Base-by-base conservation (phyloP, 2,888 invertebrate species). In the Agriopis aurantiaria region DNA sequence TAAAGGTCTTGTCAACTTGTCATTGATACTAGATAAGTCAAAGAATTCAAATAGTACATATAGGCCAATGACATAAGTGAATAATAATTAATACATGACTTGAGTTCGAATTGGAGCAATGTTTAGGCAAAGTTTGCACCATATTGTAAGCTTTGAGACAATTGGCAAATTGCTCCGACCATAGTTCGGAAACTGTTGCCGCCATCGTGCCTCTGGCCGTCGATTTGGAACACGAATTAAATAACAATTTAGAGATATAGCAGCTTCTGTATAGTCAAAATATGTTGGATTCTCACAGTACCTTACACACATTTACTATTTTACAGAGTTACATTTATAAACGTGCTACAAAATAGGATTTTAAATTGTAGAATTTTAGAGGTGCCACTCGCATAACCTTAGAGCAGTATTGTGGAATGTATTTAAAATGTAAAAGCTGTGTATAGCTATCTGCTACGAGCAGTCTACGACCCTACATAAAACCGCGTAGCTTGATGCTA, bases 161-260 rank as follows among this genome's bases (percentile, higher is more conserved):
- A 65, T 61, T 65, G 65, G 61, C 60, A 65, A 69, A 69, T 69
- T 69, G 65, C 69, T 69, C 49, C 40, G 41, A 60, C 64, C 59
- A 45, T 64, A 69, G 69, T 65, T 69, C 23, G 48, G 45, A 10
- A 55, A 69, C 56, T 17, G 61, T 61, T 61, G 49, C 63, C 53
- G 49, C 56, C 60, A 23, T 69, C 57, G 69, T 69, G 60, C 56
- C 51, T 43, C 33, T 41, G 8, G 45, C 52, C 48, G 3, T 40
- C 57, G 52, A 46, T 48, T 64, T 48, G 1, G 17, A n/a, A 40
- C 43, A 59, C 57, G 9, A 68, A 58, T 64, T 33, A 59, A 55
- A 64, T 49, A 57, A 56, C 33, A 40, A n/a, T 61, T 67, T 41
- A 45, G n/a, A 17, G 23, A 6, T 58, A 12, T 56, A 43, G 12